Base-by-base conservation (phyloP, 2,888 invertebrate genomes). In the Alloscopus bannaensis region DNA sequence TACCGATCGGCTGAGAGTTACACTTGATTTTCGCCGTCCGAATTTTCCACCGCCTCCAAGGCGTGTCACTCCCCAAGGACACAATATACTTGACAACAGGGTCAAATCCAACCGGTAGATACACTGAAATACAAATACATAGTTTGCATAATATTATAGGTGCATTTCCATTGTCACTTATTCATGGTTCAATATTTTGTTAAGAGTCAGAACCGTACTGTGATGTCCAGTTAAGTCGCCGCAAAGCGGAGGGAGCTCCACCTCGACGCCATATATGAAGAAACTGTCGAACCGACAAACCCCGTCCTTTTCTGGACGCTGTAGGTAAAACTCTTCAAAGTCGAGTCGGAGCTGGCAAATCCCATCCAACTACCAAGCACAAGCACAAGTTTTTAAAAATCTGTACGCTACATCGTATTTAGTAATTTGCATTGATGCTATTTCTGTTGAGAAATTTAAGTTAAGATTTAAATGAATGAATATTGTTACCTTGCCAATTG, bases 281-380 rank as follows among this genome's bases (percentile, higher is more conserved):
- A 86, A 79, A n/a, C 52, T 55, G 50, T 85, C 86, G 18, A 47
- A 40, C 81, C 76, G 80, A 62, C 86, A 86, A 13, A 57, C 28
- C 6, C 86, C 86, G 22, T 81, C 72, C 8, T 69, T 59, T 16
- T 40, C 50, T 16, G 86, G 85, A 2, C 50, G 76, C 2, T 78
- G 81, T 64, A 93, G 93, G 90, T 94, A 93, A 87, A 94, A 92
- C 87, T 90, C 90, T 3, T 90, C 87, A 86, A 94, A 93, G 87
- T 94, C 94, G 73, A 94, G 88, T 57, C 93, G 89, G 82, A 95
- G 88, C 87, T 94, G 94, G 84, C 90, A 91, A n/a, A 94, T 90
- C 11, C 81, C 85, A 6, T 84, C 83, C 60, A 86, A 47, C 85
- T 85, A 20, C 47, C 47, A 13, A 47, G 18, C n/a, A 47, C 47